Conservation (phyloP, 2,888 invertebrate genomes). For the Uloborus plumipes region DNA sequence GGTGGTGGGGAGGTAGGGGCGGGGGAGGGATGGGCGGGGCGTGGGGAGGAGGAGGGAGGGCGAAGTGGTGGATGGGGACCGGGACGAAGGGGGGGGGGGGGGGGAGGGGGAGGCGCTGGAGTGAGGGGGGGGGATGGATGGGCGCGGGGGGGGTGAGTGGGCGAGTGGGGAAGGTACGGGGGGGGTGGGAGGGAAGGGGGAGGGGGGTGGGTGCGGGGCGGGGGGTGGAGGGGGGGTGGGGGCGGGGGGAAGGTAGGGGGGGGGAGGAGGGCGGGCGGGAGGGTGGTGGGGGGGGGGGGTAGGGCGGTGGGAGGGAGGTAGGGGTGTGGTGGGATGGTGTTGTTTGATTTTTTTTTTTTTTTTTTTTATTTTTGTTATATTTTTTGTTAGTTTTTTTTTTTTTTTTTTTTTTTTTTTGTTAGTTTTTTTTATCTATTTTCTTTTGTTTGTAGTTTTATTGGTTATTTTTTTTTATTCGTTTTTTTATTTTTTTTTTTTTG, state of each 20-base stretch:
- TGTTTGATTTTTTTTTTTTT: too few relatives aligned
- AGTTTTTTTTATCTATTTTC: too few relatives aligned
- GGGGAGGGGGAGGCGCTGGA: not conserved
- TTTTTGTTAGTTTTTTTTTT: too few relatives aligned
- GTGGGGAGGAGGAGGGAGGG: not conserved
- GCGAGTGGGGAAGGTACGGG: not conserved
- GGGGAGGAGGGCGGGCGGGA: not conserved
- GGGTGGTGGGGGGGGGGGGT: not conserved
- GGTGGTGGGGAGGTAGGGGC: constrained; percentile 6
- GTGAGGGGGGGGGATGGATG: not conserved
- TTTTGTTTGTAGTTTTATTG: too few relatives aligned
- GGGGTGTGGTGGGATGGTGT: not conserved
- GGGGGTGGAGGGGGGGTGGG: too few relatives aligned
- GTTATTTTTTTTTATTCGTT: too few relatives aligned
- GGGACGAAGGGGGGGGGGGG: not conserved
- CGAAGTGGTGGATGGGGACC: not conserved
- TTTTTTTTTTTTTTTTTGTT: too few relatives aligned
- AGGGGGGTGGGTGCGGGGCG: too few relatives aligned
- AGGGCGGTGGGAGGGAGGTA: not conserved
- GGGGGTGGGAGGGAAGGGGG: not conserved
- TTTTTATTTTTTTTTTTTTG: too few relatives aligned
- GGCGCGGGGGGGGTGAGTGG: not conserved
- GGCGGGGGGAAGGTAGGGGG: too few relatives aligned
- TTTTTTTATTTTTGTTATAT: too few relatives aligned
- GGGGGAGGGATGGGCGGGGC: not conserved